Conservation (phyloP, 2,113 vertebrate species). For the Microtus pennsylvanicus region DNA sequence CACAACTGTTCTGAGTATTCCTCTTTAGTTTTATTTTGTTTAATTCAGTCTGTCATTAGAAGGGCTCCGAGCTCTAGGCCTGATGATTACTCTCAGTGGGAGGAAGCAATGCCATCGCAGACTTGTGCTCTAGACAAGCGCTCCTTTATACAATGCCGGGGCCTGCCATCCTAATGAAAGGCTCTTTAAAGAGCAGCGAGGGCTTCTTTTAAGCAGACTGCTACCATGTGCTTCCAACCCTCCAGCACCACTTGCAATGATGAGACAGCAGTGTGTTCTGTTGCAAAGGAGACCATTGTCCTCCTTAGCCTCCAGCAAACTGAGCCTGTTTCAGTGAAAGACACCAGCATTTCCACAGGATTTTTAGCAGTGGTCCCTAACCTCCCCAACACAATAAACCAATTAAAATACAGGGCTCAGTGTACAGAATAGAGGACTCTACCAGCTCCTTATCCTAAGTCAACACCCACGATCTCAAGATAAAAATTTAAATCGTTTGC, state of each 20-base stretch:
- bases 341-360: slow-evolving; percentile 69
- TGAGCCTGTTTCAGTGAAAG: slow-evolving; percentile 62
- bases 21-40: slow-evolving; percentile 77
- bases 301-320: slow-evolving; percentile 76
- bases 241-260: slow-evolving; percentile 81
- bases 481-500: slow-evolving; percentile 38
- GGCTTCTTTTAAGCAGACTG: slow-evolving; percentile 81
- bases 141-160: slow-evolving; percentile 81
- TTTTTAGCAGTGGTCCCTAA: slow-evolving; percentile 69
- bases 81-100: slow-evolving; percentile 66
- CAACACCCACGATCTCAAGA: background rate
- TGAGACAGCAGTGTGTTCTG: slow-evolving; percentile 82
- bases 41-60: slow-evolving; percentile 77
- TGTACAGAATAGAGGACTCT: slow-evolving; percentile 23
- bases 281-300: slow-evolving; percentile 86
- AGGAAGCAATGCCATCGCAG: slow-evolving; percentile 68
- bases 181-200: slow-evolving; percentile 85
- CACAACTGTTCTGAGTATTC: slow-evolving; percentile 71
- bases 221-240: slow-evolving; percentile 82
- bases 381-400: slow-evolving; percentile 72
- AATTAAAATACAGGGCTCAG: slow-evolving; percentile 44
- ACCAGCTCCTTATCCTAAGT: background rate
- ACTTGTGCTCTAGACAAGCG: slow-evolving; percentile 82
- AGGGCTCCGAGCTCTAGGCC: slow-evolving; percentile 70
- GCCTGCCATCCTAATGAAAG: slow-evolving; percentile 82